Evolutionary conservation across 2,797 vertebrate species (phyloP).

Genomic region (Thalassophryne amazonica): DNA sequence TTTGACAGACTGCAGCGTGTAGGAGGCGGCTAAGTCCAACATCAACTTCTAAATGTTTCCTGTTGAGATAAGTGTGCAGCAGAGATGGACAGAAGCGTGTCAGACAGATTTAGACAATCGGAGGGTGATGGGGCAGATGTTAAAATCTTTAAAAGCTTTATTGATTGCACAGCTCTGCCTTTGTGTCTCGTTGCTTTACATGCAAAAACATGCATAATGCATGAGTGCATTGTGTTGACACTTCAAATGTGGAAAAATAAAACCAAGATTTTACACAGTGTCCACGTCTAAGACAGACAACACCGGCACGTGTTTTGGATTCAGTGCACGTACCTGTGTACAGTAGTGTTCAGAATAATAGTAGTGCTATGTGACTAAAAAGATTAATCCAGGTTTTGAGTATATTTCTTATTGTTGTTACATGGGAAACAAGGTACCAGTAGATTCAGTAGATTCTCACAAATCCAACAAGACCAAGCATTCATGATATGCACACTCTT

Average conservation of each 20-base stretch:
- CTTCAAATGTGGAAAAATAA: constrained; percentile 6
- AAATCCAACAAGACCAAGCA: too few relatives aligned
- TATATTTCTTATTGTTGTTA: too few relatives aligned
- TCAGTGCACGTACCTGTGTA: too few relatives aligned
- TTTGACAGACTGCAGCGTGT: neutral
- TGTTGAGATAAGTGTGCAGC: constrained; percentile 20
- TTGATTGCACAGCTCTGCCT: constrained; percentile 46
- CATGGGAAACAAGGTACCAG: too few relatives aligned
- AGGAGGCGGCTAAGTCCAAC: neutral
- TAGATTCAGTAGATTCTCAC: too few relatives aligned
- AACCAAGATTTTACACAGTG: neutral
- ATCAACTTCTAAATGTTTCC: neutral
- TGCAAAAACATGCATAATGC: constrained; percentile 46
- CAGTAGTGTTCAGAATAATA: too few relatives aligned
- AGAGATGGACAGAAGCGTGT: constrained; percentile 6
- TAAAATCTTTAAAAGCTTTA: constrained; percentile 66
- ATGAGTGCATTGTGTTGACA: constrained; percentile 13
- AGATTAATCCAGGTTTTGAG: too few relatives aligned
- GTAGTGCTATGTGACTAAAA: too few relatives aligned
- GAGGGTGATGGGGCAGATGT: constrained; percentile 19
- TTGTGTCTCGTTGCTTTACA: constrained; percentile 33
- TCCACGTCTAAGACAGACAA: neutral
- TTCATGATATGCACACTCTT: too few relatives aligned
- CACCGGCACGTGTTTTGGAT: neutral
- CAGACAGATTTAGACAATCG: constrained; percentile 10